Evolutionary conservation across 2,113 vertebrate genomes (phyloP), one percentile per base, ranked within the genome.

Genomic region (Callipepla californica): DNA sequence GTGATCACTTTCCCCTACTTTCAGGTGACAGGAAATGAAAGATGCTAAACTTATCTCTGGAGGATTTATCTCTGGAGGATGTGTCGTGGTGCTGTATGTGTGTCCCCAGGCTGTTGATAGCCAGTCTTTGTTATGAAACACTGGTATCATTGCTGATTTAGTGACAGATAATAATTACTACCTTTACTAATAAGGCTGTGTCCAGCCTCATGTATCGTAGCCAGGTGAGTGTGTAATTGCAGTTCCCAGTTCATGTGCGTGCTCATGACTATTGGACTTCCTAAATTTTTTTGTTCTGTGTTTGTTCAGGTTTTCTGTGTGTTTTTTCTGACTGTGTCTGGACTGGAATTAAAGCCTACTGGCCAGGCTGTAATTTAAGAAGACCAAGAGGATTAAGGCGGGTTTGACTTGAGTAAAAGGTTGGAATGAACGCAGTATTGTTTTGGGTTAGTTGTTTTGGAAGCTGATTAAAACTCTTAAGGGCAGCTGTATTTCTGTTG

Each of bases 281-380:
- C 63, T 76, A 53, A 73, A 14, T 34, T 70, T 83, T 50, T 20
- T 50, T 75, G 53, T 30, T 55, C 28, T 57, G 30, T 57, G 55
- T 57, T 57, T 57, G 53, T 57, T 57, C n/a, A 28, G 15, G 17
- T 11, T 19, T 32, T 57, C 32, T 57, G 26, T 28, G 69, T 45
- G 22, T 53, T 40, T 69, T 89, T 87, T 51, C 16, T 58, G 48
- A 57, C n/a, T 48, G 1, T 48, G 1, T 73, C 70, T 82, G 40
- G 34, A 23, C 42, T 32, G 32, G 53, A 88, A 51, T 88, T 68
- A 57, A 80, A 80, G 58, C 14, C 6, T 50, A 68, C 34, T 55
- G 40, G 13, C 53, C 53, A 91, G 58, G 20, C 58, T 92, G n/a
- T 89, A 85, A 79, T 83, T 80, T 79, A 80, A 82, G 91, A 57